phyloP scores from a whole-genome alignment of 1,140 invertebrate species.

The Gonatopus flavifemur region DNA sequence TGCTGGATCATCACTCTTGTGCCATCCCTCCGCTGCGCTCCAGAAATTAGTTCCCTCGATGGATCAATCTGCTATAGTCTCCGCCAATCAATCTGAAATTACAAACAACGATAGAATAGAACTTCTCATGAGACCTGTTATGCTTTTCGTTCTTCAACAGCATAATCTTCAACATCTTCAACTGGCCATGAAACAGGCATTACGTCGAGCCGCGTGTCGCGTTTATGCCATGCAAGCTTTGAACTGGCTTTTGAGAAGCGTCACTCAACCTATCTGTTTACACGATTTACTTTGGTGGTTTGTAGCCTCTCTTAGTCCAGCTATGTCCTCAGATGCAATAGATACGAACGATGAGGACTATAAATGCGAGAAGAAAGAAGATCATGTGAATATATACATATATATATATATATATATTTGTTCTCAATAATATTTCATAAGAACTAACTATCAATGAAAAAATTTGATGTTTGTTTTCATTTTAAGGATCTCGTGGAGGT shows the following conservation, averaged over 20 bases:
- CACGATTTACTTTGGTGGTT: slow-evolving; percentile 98
- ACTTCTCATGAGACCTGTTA: slow-evolving; percentile 69
- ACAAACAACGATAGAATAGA: slow-evolving; percentile 51
- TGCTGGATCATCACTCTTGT: slow-evolving; percentile 75
- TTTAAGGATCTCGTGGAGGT: slow-evolving; percentile 60
- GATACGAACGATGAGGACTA: slow-evolving; percentile 58
- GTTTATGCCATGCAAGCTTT: slow-evolving; percentile 90
- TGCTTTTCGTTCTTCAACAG: slow-evolving; percentile 82
- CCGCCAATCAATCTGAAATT: slow-evolving; percentile 46
- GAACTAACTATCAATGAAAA: not conserved
- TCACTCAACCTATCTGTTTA: slow-evolving; percentile 85
- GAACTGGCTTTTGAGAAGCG: slow-evolving; percentile 91
- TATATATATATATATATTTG: not conserved
- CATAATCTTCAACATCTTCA: slow-evolving; percentile 81
- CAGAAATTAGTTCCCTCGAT: slow-evolving; percentile 69
- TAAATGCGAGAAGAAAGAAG: slow-evolving; percentile 58
- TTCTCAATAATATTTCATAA: not conserved
- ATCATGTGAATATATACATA: slow-evolving; percentile 53
- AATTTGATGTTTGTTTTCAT: slow-evolving; percentile 3
- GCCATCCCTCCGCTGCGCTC: slow-evolving; percentile 79
- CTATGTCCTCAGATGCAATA: slow-evolving; percentile 41
- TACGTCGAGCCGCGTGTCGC: slow-evolving; percentile 81
- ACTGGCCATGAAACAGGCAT: slow-evolving; percentile 79
- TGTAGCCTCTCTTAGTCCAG: slow-evolving; percentile 70
- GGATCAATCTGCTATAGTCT: slow-evolving; percentile 61